Conservation (phyloP, 2,888 invertebrate genomes). For the Chelonus formosanus region DNA sequence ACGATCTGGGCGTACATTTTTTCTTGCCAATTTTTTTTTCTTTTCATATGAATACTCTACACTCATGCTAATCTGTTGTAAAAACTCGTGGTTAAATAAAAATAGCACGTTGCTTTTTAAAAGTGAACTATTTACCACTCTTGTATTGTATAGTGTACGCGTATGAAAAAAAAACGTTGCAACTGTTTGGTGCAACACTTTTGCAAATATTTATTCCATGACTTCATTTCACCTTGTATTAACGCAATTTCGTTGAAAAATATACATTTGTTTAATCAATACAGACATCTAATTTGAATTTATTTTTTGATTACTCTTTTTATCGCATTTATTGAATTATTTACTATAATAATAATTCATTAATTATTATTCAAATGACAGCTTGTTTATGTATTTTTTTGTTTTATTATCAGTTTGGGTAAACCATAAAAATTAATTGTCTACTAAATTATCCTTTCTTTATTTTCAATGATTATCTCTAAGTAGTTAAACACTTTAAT, state of each 20-base stretch:
- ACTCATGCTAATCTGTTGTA: conserved; percentile 54
- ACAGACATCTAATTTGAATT: not conserved
- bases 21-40: conserved; percentile 29
- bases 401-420: too few relatives aligned
- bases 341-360: too few relatives aligned
- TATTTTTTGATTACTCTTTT: too few relatives aligned
- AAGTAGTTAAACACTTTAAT: conserved; percentile 5
- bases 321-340: too few relatives aligned
- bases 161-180: conserved; percentile 8
- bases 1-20: conserved; percentile 28
- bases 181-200: conserved; percentile 22
- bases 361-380: too few relatives aligned
- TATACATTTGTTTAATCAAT: not conserved
- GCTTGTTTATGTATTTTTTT: too few relatives aligned
- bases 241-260: not conserved
- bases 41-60: conserved; percentile 21
- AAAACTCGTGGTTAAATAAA: conserved; percentile 54
- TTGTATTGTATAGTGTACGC: conserved; percentile 18
- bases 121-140: conserved; percentile 31
- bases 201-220: conserved; percentile 25
- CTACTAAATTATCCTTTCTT: not conserved
- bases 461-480: not conserved
- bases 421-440: not conserved
- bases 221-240: not conserved
- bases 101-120: conserved; percentile 48